These are phyloP conservation scores for Stictocephala bisonia DNA, from an alignment of 2,888 invertebrate genomes.

Conservation along the genomic window DNA sequence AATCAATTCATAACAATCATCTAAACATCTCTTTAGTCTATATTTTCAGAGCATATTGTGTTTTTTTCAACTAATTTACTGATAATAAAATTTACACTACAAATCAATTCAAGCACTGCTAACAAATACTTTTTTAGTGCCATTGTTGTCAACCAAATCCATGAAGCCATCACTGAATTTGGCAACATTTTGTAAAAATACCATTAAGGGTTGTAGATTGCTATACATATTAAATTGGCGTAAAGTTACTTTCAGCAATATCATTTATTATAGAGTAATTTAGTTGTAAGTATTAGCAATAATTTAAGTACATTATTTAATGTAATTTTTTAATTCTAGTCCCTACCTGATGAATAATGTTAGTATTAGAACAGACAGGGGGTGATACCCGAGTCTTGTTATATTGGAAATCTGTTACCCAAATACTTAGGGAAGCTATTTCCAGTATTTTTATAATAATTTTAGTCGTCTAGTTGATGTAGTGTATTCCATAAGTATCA, in stretches of 20 bases:
- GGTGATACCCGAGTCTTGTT: conserved; percentile 29
- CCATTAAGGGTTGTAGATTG: too few relatives aligned
- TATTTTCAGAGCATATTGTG: too few relatives aligned
- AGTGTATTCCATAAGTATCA: conserved; percentile 35
- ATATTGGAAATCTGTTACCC: conserved; percentile 40
- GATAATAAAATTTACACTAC: too few relatives aligned
- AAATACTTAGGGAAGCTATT: conserved; percentile 40
- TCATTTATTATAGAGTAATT: conserved; percentile 21
- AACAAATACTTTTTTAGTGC: conserved; percentile 5
- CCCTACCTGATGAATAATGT: conserved; percentile 22
- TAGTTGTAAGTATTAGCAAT: conserved; percentile 36
- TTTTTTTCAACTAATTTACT: too few relatives aligned
- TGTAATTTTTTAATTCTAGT: conserved; percentile 41
- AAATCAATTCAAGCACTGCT: conserved; percentile 41
- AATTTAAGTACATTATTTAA: conserved; percentile 37
- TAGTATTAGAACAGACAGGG: conserved; percentile 10
- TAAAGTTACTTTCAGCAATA: conserved; percentile 33
- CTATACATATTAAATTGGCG: too few relatives aligned
- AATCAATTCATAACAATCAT: too few relatives aligned
- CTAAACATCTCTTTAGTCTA: too few relatives aligned
- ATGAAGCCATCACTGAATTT: too few relatives aligned
- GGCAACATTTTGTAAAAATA: too few relatives aligned
- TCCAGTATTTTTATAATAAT: conserved; percentile 42
- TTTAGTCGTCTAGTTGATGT: conserved; percentile 32
- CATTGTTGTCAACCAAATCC: too few relatives aligned